Evolutionary conservation across 2,797 vertebrate species (phyloP).

Genomic region (Enteromius treurensis): DNA sequence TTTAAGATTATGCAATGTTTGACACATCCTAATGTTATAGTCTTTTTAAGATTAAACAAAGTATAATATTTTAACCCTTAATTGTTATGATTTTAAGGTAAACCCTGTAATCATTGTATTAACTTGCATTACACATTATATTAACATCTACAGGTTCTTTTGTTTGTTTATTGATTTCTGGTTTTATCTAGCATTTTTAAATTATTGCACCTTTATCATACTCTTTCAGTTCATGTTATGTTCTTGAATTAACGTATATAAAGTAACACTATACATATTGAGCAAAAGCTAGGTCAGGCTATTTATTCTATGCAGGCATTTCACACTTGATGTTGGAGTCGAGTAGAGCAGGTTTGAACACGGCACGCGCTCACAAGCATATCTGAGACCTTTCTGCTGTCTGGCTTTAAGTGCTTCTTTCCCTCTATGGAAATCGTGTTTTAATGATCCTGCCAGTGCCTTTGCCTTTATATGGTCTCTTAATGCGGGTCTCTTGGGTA

Average conservation of each 20-base stretch:
- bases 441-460: constrained; percentile 54
- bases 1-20: background rate
- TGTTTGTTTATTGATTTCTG: background rate
- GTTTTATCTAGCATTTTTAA: background rate
- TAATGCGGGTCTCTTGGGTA: constrained; percentile 40
- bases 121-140: background rate
- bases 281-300: background rate
- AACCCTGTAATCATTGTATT: background rate
- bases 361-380: background rate
- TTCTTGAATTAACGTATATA: background rate
- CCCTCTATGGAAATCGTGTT: constrained; percentile 60
- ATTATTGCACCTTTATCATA: background rate
- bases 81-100: background rate
- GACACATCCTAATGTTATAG: background rate
- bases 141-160: background rate
- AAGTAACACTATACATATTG: background rate
- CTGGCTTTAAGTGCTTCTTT: constrained; percentile 49
- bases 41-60: background rate
- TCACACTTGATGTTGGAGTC: background rate
- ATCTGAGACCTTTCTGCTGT: constrained; percentile 25
- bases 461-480: constrained; percentile 64
- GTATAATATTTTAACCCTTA: background rate
- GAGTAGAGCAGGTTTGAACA: constrained; percentile 11
- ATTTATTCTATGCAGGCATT: background rate
- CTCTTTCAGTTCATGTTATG: background rate